These are phyloP conservation scores for Stegastes partitus DNA, from an alignment of 2,113 vertebrate species.

Conservation along the genomic window DNA sequence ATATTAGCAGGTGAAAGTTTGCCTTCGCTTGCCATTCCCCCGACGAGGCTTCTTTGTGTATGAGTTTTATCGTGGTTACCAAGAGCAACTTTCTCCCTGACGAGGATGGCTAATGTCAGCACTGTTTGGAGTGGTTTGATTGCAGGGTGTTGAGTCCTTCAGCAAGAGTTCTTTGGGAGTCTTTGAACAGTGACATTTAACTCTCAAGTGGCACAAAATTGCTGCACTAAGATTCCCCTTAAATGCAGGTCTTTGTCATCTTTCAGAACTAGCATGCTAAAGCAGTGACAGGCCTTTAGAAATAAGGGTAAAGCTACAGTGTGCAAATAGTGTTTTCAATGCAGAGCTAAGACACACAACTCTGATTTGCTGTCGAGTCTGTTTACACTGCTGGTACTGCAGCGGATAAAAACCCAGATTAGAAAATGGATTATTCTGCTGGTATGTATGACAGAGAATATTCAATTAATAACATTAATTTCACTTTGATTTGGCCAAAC, in stretches of 20 bases:
- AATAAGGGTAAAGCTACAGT: no score
- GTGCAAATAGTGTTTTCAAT: no score
- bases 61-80: background rate
- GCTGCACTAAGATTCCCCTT: background rate
- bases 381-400: no score
- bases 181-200: background rate
- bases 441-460: no score
- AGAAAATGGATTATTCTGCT: no score
- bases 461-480: no score
- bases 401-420: no score
- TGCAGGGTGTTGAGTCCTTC: background rate
- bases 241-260: background rate
- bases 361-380: no score
- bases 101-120: background rate
- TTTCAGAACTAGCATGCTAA: background rate
- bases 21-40: background rate
- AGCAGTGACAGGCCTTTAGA: background rate
- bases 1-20: slow-evolving; percentile 23
- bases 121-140: background rate
- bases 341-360: no score
- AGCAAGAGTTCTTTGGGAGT: background rate
- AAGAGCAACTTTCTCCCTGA: background rate
- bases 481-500: no score
- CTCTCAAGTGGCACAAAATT: background rate
- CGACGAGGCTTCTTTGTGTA: background rate